phyloP scores from a whole-genome alignment of 2,888 invertebrate species.

The Rotaria macrura region DNA sequence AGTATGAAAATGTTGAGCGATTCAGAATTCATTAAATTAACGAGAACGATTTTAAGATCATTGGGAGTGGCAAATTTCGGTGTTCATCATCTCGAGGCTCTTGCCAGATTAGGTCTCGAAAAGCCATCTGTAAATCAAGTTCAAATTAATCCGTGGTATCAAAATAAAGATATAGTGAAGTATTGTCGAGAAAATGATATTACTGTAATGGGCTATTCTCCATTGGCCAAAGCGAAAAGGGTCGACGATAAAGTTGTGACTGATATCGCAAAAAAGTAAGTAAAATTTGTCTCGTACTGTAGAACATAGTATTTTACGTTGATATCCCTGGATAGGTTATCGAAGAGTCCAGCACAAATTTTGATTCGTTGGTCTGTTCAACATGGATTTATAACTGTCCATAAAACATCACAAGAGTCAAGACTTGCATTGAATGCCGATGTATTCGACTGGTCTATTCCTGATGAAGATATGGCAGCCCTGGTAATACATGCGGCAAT shows the following conservation, averaged over 20 bases:
- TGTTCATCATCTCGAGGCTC: conserved; percentile 39
- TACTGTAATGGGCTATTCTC: conserved; percentile 39
- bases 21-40: too few species aligned
- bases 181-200: conserved; percentile 39
- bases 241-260: conserved; percentile 37
- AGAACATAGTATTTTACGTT: too few species aligned
- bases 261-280: conserved; percentile 37
- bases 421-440: conserved; percentile 38
- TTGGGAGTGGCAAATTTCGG: conserved; percentile 41
- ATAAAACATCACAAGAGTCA: conserved; percentile 37
- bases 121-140: conserved; percentile 41
- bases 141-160: conserved; percentile 39
- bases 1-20: too few species aligned
- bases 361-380: conserved; percentile 40
- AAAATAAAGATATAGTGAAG: conserved; percentile 37
- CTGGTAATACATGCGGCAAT: neutral
- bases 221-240: conserved; percentile 37
- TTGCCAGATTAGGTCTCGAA: conserved; percentile 38
- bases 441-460: conserved; percentile 39
- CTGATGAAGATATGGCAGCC: conserved; percentile 37
- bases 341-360: conserved; percentile 38
- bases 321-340: conserved; percentile 19
- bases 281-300: too few species aligned
- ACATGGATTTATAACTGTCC: conserved; percentile 40
- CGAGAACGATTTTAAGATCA: too few species aligned